Conservation (phyloP, 1,140 invertebrate genomes). For the Tetragnatha versicolor region DNA sequence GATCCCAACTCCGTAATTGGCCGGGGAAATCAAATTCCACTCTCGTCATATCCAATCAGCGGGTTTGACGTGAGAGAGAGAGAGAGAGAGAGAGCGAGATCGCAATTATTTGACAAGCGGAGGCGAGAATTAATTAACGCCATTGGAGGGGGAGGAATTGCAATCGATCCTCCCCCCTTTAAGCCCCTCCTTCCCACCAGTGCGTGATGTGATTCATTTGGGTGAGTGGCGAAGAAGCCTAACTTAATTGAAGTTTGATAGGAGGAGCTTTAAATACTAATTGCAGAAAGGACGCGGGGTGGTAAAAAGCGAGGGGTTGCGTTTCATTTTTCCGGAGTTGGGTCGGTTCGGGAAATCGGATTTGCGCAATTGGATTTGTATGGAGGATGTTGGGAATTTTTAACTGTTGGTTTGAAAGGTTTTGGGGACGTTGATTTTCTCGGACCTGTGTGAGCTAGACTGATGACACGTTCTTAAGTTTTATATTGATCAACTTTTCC, state of each 20-base stretch:
- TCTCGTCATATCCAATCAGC: conserved; percentile 23
- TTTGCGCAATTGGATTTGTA: background rate
- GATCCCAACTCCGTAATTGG: too few species aligned
- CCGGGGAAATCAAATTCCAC: conserved; percentile 47
- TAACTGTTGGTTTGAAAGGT: too few species aligned
- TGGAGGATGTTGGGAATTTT: too few species aligned
- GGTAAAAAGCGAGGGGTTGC: background rate
- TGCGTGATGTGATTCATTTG: conserved; percentile 39
- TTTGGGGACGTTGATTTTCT: too few species aligned
- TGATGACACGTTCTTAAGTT: too few species aligned
- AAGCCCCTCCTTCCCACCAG: conserved; percentile 22
- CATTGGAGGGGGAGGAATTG: conserved; percentile 33
- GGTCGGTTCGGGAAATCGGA: too few species aligned
- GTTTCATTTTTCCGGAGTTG: too few species aligned
- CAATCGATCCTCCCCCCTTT: conserved; percentile 35
- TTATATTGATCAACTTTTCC: too few species aligned
- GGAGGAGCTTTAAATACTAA: conserved; percentile 41
- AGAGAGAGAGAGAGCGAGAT: too few species aligned
- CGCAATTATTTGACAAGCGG: conserved; percentile 20
- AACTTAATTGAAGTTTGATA: conserved; percentile 53
- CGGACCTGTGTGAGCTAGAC: too few species aligned
- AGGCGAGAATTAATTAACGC: conserved; percentile 45
- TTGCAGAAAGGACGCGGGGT: background rate
- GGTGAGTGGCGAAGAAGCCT: conserved; percentile 4
- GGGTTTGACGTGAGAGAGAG: too few species aligned